These are phyloP conservation scores for Phrynocephalus vlangalii DNA, from an alignment of 2,797 vertebrate genomes.

Conservation along the genomic window DNA sequence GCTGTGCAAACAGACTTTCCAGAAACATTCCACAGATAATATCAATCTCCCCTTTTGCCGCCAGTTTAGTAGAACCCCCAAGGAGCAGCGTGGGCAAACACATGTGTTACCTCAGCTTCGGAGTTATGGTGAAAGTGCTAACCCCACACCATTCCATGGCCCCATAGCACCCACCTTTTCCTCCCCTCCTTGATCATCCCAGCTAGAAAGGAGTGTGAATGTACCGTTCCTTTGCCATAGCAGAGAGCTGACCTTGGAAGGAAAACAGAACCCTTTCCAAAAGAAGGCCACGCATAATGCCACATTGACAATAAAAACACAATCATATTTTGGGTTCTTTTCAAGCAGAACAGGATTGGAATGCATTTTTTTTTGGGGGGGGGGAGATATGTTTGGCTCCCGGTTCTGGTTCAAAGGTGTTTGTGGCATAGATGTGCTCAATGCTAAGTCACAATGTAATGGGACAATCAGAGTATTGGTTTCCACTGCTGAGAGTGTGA, in stretches of 20 bases:
- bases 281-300: constrained; percentile 1
- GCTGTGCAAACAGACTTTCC: background rate
- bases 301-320: background rate
- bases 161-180: background rate
- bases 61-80: constrained; percentile 17
- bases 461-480: background rate
- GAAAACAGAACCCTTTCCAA: background rate
- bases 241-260: background rate
- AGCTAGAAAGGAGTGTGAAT: background rate
- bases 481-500: background rate
- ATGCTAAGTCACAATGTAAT: background rate
- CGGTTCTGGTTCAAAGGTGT: background rate
- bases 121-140: constrained; percentile 8
- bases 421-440: background rate
- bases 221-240: background rate
- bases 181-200: background rate
- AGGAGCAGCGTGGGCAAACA: constrained; percentile 8
- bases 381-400: background rate
- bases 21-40: constrained; percentile 22
- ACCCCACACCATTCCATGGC: background rate
- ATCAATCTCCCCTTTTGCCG: constrained; percentile 23
- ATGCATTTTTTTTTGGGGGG: background rate
- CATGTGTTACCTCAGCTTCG: constrained; percentile 4
- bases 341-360: background rate
- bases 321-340: background rate